Conservation (phyloP, 2,888 invertebrate genomes). For the Onchidella celtica region DNA sequence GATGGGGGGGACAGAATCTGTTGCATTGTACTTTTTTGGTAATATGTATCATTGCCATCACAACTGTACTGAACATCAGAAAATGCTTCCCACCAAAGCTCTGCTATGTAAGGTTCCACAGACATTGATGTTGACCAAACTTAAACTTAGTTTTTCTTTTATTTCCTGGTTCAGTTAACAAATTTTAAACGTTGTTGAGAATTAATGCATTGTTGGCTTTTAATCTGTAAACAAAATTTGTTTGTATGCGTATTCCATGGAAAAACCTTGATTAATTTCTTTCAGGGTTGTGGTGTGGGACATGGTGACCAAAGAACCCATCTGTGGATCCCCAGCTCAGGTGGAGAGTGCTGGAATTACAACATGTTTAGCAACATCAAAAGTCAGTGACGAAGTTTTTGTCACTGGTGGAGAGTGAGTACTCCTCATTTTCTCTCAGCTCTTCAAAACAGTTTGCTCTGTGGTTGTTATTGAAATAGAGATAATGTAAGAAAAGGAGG, state of each 20-base stretch:
- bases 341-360: constrained; percentile 88
- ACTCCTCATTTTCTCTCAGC: too few species aligned
- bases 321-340: constrained; percentile 85
- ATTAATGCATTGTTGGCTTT: neutral
- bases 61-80: too few species aligned
- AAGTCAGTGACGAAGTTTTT: constrained; percentile 76
- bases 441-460: too few species aligned
- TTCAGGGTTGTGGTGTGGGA: constrained; percentile 91
- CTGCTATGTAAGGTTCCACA: too few species aligned
- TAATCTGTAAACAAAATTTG: neutral
- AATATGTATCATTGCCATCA: too few species aligned
- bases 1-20: too few species aligned
- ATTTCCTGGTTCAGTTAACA: neutral
- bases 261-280: neutral
- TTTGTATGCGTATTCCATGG: neutral
- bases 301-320: constrained; percentile 83
- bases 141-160: neutral
- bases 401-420: constrained; percentile 81
- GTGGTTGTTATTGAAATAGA: too few species aligned
- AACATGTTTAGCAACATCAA: constrained; percentile 82
- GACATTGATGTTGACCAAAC: too few species aligned
- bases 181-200: neutral
- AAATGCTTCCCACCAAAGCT: too few species aligned
- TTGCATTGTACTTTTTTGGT: too few species aligned
- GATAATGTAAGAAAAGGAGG: too few species aligned